Evolutionary conservation across 2,797 vertebrate genomes (phyloP).

Genomic region (Protosalanx chinensis): DNA sequence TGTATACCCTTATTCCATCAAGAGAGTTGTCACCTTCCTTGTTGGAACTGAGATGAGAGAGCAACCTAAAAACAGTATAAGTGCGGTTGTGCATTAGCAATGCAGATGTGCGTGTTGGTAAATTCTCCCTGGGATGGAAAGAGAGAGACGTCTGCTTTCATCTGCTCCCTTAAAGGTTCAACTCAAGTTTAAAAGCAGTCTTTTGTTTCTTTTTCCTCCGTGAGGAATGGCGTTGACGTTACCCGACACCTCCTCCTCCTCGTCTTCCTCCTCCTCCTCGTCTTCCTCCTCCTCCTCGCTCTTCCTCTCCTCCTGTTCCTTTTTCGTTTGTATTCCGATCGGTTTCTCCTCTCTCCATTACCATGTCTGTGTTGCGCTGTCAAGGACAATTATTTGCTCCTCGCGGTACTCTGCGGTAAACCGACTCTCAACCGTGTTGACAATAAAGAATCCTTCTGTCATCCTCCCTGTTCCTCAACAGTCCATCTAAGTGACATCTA

Average conservation of each 20-base stretch:
- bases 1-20: not conserved
- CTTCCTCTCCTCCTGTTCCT: not conserved
- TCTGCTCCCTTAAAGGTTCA: constrained; percentile 33
- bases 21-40: not conserved
- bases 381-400: not conserved
- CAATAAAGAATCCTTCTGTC: not conserved
- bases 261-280: not conserved
- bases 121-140: constrained; percentile 6
- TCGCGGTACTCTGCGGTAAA: not conserved
- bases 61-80: not conserved
- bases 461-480: not conserved
- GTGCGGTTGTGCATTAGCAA: constrained; percentile 7
- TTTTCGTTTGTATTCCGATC: not conserved
- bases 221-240: constrained; percentile 7
- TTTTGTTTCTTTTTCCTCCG: constrained; percentile 6
- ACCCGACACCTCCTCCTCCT: not conserved
- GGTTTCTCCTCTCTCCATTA: no score
- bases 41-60: not conserved
- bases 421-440: not conserved
- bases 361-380: not conserved
- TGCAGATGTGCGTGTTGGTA: constrained; percentile 27
- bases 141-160: constrained; percentile 28
- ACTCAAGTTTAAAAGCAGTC: constrained; percentile 25
- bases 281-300: not conserved
- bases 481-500: not conserved